Conservation (phyloP, 2,797 vertebrate genomes). For the Lacerta viridis region DNA sequence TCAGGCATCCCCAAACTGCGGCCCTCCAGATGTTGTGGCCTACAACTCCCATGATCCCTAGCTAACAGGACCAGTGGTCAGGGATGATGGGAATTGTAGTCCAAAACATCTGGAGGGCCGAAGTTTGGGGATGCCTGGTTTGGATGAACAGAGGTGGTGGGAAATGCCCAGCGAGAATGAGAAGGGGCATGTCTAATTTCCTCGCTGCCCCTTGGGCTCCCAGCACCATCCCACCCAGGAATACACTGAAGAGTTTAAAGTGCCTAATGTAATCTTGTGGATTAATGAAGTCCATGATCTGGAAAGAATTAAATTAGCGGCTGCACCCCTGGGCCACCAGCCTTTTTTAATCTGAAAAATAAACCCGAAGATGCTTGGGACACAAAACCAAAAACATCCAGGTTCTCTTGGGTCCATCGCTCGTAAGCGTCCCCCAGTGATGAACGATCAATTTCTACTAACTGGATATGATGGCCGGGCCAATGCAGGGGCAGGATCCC, state of each 20-base stretch:
- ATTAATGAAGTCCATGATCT: conserved; percentile 70
- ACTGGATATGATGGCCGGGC: background rate
- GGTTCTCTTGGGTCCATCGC: conserved; percentile 31
- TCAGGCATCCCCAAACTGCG: background rate
- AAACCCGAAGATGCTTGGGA: conserved; percentile 49
- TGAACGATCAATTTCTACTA: background rate
- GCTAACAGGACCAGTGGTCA: too few relatives aligned
- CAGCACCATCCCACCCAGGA: conserved; percentile 62
- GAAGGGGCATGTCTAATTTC: conserved; percentile 44
- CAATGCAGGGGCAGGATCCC: background rate
- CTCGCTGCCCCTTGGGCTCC: conserved; percentile 56
- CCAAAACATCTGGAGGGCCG: too few relatives aligned
- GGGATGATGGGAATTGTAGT: too few relatives aligned
- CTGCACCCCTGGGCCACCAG: conserved; percentile 66
- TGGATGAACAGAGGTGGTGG: background rate
- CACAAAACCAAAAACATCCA: background rate
- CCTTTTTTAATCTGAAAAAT: conserved; percentile 53
- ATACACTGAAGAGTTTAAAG: conserved; percentile 63
- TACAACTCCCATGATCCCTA: too few relatives aligned
- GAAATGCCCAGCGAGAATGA: conserved; percentile 54
- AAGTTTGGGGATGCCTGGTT: too few relatives aligned
- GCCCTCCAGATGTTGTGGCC: too few relatives aligned
- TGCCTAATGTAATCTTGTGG: conserved; percentile 63
- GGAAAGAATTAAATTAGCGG: conserved; percentile 72
- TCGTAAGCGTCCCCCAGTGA: background rate